These are phyloP conservation scores for Rhadina sibilatrix DNA, from an alignment of 2,113 vertebrate genomes.

Conservation along the genomic window DNA sequence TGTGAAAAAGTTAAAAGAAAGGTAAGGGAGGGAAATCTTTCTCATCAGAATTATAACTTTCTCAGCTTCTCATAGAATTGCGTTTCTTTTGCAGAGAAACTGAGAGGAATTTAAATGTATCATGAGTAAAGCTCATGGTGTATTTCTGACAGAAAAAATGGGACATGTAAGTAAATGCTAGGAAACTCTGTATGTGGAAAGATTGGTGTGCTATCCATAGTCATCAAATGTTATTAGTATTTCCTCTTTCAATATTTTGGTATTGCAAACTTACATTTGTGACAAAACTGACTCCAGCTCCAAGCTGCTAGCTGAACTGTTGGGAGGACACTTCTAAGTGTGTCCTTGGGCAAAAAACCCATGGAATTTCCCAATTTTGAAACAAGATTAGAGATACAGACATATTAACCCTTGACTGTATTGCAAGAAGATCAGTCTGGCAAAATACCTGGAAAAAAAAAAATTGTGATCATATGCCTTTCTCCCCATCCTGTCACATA, in stretches of 20 bases:
- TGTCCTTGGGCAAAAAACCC: neutral
- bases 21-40: neutral
- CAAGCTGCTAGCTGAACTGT: neutral
- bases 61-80: neutral
- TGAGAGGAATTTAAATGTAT: neutral
- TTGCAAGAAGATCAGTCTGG: neutral
- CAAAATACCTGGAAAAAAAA: neutral
- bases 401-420: neutral
- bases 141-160: neutral
- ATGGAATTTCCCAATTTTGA: neutral
- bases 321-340: neutral
- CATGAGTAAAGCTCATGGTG: neutral
- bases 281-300: neutral
- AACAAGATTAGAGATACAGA: neutral
- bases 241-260: neutral
- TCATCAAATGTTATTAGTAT: neutral
- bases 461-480: neutral
- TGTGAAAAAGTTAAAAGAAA: neutral
- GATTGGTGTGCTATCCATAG: neutral
- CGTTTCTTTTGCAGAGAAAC: neutral
- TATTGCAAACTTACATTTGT: neutral
- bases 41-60: neutral
- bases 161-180: neutral
- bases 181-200: neutral
- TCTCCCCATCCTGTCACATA: neutral